phyloP scores from a whole-genome alignment of 2,888 invertebrate species.

The Mimachlamys varia region DNA sequence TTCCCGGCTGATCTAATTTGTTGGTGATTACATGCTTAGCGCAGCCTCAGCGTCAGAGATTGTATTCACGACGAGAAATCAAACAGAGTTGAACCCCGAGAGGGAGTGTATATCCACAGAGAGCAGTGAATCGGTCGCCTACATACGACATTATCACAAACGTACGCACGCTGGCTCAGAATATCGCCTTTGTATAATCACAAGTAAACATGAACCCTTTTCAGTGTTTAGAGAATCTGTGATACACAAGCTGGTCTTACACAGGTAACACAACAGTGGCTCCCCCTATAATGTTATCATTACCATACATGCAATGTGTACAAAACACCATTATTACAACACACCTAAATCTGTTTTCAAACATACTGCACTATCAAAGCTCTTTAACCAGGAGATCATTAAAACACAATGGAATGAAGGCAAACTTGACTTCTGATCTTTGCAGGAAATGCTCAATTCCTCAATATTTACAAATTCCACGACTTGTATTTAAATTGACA shows the following conservation, averaged over 20 bases:
- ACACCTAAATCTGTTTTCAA: neutral
- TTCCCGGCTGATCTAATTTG: neutral
- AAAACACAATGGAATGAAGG: neutral
- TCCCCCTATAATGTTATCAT: neutral
- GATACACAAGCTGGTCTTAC: neutral
- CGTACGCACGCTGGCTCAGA: neutral
- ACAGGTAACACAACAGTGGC: neutral
- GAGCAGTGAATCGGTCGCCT: neutral
- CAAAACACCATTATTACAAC: neutral
- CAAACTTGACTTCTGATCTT: neutral
- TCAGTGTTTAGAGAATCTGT: neutral
- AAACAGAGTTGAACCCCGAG: neutral
- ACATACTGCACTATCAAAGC: neutral
- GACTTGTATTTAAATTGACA: neutral
- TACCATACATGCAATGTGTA: neutral
- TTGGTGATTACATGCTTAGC: neutral
- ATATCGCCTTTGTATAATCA: neutral
- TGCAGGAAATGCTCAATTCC: constrained; percentile 17
- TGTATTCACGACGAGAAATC: neutral
- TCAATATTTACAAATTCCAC: neutral
- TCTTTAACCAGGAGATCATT: neutral
- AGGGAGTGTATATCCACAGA: neutral
- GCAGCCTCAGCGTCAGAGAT: neutral
- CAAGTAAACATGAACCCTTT: neutral
- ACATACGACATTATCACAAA: neutral